phyloP scores from a whole-genome alignment of 1,140 invertebrate species.

The Tetraneura akinire region DNA sequence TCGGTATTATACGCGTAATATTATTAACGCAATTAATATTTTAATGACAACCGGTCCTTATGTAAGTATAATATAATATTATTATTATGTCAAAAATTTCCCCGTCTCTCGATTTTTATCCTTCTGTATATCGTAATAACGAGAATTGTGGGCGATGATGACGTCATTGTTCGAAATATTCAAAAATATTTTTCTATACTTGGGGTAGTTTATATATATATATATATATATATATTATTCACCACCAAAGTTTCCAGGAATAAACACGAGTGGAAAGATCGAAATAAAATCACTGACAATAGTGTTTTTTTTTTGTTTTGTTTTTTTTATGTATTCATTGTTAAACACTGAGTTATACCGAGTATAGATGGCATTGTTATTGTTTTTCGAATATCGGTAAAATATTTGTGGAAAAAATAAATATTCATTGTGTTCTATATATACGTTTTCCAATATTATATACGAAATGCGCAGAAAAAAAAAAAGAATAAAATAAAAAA shows the following conservation, averaged over 20 bases:
- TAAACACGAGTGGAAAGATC: not conserved
- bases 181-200: not conserved
- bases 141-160: no score
- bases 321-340: no score
- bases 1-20: no score
- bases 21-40: slow-evolving; percentile 25
- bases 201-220: no score
- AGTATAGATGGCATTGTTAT: not conserved
- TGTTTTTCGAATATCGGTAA: not conserved
- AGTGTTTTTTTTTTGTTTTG: no score
- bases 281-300: not conserved
- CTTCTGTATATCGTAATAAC: no score
- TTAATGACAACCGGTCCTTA: slow-evolving; percentile 2
- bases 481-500: no score
- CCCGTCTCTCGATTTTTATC: not conserved
- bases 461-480: no score
- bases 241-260: not conserved
- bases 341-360: no score
- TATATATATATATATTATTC: no score
- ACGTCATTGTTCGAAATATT: no score
- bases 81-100: not conserved
- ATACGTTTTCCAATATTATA: no score
- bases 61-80: not conserved
- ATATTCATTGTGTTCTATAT: not conserved
- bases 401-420: not conserved